A percentile compares a stretch with the other conserved stretches of the same genome.
Conservation (phyloP, 1,140 invertebrate species). For the Cepaea nemoralis region DNA sequence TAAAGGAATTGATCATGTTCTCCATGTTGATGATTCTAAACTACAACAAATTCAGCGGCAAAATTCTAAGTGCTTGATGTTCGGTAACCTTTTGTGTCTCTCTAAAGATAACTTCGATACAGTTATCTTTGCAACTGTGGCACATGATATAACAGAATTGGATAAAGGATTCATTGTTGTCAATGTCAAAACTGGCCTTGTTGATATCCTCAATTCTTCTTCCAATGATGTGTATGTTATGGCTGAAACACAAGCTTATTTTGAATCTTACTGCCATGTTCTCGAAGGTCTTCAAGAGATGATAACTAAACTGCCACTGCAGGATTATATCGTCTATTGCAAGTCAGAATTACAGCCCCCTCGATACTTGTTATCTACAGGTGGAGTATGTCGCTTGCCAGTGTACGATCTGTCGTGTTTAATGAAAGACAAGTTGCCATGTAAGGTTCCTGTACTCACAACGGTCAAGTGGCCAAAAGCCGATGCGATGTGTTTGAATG, state of each 20-base stretch:
- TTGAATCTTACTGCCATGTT: slow-evolving; percentile 73
- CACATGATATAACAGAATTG: slow-evolving; percentile 72
- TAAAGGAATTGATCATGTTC: slow-evolving; percentile 49
- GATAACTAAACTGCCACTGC: slow-evolving; percentile 63
- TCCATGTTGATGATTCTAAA: slow-evolving; percentile 57
- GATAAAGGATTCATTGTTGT: slow-evolving; percentile 43
- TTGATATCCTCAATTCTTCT: slow-evolving; percentile 2
- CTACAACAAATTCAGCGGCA: slow-evolving; percentile 63
- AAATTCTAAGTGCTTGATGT: slow-evolving; percentile 77
- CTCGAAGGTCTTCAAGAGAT: slow-evolving; percentile 70
- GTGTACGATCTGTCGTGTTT: slow-evolving; percentile 44
- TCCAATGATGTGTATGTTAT: slow-evolving; percentile 55
- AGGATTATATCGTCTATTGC: slow-evolving; percentile 60
- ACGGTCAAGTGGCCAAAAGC: slow-evolving; percentile 54
- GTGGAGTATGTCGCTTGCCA: neutral
- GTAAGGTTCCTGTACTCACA: neutral
- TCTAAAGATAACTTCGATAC: slow-evolving; percentile 79
- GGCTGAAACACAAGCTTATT: slow-evolving; percentile 73
- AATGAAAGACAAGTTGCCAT: neutral
- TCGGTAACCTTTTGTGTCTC: slow-evolving; percentile 81
- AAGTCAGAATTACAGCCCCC: slow-evolving; percentile 51
- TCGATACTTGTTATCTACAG: slow-evolving; percentile 46
- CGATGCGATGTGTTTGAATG: slow-evolving; percentile 65
- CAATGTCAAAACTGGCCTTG: slow-evolving; percentile 65
- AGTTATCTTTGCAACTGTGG: slow-evolving; percentile 79